Evolutionary conservation across 2,888 invertebrate species (phyloP), one percentile per base, ranked within the genome.

Genomic region (Pyrgus malvae): DNA sequence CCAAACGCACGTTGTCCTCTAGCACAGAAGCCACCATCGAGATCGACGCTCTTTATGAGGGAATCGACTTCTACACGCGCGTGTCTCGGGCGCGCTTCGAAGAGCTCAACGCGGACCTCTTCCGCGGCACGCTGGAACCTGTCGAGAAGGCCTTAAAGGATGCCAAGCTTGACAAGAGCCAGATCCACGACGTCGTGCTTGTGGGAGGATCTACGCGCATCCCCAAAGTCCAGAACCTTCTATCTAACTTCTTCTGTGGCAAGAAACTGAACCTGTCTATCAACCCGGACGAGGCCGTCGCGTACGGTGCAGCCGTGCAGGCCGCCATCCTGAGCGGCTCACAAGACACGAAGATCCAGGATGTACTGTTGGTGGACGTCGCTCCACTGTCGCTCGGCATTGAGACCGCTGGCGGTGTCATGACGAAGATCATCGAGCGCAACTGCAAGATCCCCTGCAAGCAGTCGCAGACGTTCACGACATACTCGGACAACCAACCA

Each of bases 151-250:
- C 95, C 0, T 77, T 95, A 12, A 83, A 84, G 17, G 95, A 95
- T 70, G 94, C 95, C 1, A 93, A 94, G 70, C 78, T 95, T 83
- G 94, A 94, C 76, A 95, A 95, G 70, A 81, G 85, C 19, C 81
- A 90, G 42, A 94, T 95, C 55, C 91, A 95, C 69, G 95, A 95
- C 65, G 92, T 95, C 2, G 95, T 95, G 0, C 82, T 95, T 23
- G 95, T 95, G 8, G 95, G 95, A 7, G 95, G 94, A 9, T 94
- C 94, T 0, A 94, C 93, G 0, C 91, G 94, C 48, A 94, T 95
- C 54, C 95, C 95, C 0, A 94, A 94, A 75, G 92, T 95, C 42
- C 94, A 94, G 75, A 92, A 81, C 58, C 79, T 95, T 62, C 79
- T 95, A 31, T 92, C 93, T 76, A 92, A 92, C 69, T 94, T 92